These are phyloP conservation scores for Drosophila trichaetosa DNA, from an alignment of 2,888 invertebrate genomes.

Conservation along the genomic window DNA sequence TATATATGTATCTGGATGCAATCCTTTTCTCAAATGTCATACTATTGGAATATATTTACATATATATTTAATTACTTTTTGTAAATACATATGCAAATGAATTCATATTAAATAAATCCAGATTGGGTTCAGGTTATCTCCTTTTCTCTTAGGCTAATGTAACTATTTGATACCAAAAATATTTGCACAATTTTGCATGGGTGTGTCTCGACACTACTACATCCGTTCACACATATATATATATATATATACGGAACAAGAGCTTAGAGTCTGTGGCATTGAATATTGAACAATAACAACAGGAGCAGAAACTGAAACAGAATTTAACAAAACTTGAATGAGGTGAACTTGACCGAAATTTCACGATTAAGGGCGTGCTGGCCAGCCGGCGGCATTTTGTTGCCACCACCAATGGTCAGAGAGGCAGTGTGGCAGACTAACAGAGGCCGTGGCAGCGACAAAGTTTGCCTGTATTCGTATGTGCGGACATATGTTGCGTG, in stretches of 20 bases:
- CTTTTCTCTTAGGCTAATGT: neutral
- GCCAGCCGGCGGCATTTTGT: constrained; percentile 9
- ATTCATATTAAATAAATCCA: neutral
- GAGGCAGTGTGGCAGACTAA: constrained; percentile 4
- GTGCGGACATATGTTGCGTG: constrained; percentile 47
- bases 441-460: constrained; percentile 8
- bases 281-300: constrained; percentile 8
- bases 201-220: neutral
- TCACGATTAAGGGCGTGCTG: constrained; percentile 28
- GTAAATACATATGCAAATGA: no score
- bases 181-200: neutral
- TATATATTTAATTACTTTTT: neutral
- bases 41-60: neutral
- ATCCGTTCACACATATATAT: neutral
- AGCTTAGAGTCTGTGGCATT: neutral
- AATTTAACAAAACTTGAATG: constrained; percentile 22
- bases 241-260: neutral
- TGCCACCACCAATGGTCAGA: constrained; percentile 19
- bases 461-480: constrained; percentile 2
- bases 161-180: neutral
- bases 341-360: constrained; percentile 51
- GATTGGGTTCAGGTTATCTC: neutral
- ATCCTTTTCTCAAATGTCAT: neutral
- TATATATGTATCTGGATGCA: neutral
- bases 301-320: constrained; percentile 15